Evolutionary conservation across 2,888 invertebrate species (phyloP), one percentile per base, ranked within the genome.

Genomic region (Herminia tarsipennalis): DNA sequence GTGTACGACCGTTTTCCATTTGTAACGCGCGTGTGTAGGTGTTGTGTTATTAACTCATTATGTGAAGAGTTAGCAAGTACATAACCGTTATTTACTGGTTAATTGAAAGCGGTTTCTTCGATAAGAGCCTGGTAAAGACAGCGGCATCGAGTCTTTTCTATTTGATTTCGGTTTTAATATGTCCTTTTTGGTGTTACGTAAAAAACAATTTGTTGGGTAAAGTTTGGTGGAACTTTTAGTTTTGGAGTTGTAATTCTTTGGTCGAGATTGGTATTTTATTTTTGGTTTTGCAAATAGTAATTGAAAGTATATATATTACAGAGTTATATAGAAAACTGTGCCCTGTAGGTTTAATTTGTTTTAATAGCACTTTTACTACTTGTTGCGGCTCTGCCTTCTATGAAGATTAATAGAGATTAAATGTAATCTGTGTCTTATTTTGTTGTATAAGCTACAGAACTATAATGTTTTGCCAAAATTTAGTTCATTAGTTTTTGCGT

Each of bases 1-100:
- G 78, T 81, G 78, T 61, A n/a, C 29, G 60, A 62, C 63, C 73
- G 77, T 81, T 83, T 84, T 82, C 83, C 83, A 76, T 80, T 79
- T 78, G 78, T 63, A 70, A 65, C 68, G 80, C 74, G 77, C 74
- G 65, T 76, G 75, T 83, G 67, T 81, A 81, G 76, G 82, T 86
- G 88, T 81, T 86, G 88, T 81, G 84, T 88, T 90, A 90, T 88
- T 90, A 90, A 90, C 89, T 90, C 87, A 83, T 90, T 90, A 90
- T 90, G 81, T 89, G 88, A 88, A 88, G 87, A 89, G 89, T 88
- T 88, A 86, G 81, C 75, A 56, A 74, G 81, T 89, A 89, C 66
- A 90, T 90, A 86, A 78, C 73, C 79, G 78, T 71, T 88, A 89
- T 89, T 86, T 89, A 90, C 86, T 86, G 74, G 81, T 86, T 89